Base-by-base conservation (phyloP, 2,113 vertebrate genomes). In the Loxodonta africana region DNA sequence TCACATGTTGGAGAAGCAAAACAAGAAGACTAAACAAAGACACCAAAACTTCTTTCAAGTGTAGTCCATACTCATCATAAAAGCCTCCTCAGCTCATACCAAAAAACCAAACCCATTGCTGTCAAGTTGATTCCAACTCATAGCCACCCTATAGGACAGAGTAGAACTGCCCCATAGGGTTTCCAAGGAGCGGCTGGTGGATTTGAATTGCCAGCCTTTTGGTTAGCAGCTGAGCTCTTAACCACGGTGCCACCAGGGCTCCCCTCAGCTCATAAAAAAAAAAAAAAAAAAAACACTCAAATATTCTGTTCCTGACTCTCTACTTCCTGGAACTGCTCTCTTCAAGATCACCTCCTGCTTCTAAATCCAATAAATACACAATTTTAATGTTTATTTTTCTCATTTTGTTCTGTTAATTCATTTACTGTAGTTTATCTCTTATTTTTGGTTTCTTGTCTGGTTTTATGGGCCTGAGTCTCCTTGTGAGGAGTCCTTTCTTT, bases 401-500 rank as follows among this genome's bases (percentile, higher is more conserved):
- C 28, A 46, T 41, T 60, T 69, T 78, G 23, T 25, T 41, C n/a
- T 73, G 53, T 73, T 48, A 37, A 15, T 80, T 80, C 30, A 86
- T 74, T 95, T 93, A 60, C 41, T 53, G 28, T 60, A 77, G 41
- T 82, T 83, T 71, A 25, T 37, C 44, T 81, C 65, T 73, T 92
- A 63, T 53, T 84, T 96, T 89, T 65, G 63, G 26, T 62, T 95
- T 93, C 90, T 77, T 30, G 41, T 90, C 83, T 80, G 10, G 48
- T 83, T 4, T 86, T 25, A 25, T 2, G 15, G 76, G 44, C 37
- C 73, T 26, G 18, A 28, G 8, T 25, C 48, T 76, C 28, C 46
- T 48, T 69, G 20, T 87, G 83, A 82, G 41, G 12, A 83, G 28
- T 6, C 28, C 6, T 91, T 25, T 57, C 12, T 48, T 82, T 83